Base-by-base conservation (phyloP, 2,797 vertebrate species). In the Gouania willdenowi region DNA sequence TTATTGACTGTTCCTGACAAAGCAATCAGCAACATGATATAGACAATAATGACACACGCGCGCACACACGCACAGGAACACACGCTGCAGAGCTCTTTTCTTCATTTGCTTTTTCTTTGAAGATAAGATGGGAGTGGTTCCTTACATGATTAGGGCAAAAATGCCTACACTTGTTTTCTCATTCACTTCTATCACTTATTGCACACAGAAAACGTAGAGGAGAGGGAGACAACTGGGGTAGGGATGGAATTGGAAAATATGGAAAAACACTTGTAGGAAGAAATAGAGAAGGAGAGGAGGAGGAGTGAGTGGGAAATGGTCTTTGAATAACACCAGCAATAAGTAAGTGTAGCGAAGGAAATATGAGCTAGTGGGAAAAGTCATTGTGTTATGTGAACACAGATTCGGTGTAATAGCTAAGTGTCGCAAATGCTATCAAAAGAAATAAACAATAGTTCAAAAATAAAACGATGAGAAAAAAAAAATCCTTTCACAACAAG, bases 1-100 rank as follows among this genome's bases (percentile, higher is more conserved):
- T 77, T 79, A 77, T 74, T 60, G 78, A 80, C 58, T 54, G 48
- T 81, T 83, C 71, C 44, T 66, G 62, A 64, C 63, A 58, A 67
- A 79, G 79, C 75, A 74, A 59, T 53, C 59, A 65, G 62, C 69
- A 68, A 48, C 39, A 35, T 20, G 26, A 32, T 45, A 46, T 6
- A 18, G 22, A 40, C 10, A 28, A 11, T 31, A 33, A 30, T 28
- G 26, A 6, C 43, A 36, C 40, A 34, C 38, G 39, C 37, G 39
- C 26, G 37, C 26, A 34, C 25, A 37, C 26, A 27, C 16, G 22
- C 11, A 34, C 9, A 25, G 9, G 4, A 5, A 26, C 40, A 33
- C 18, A 53, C 33, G 33, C 37, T 25, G 45, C 28, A 52, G 18
- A 58, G 24, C n/a, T 39, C 26, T 19, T 45, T 37, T 59, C 58